A percentile compares a stretch with the other conserved stretches of the same genome.
These are phyloP conservation scores for Hapalemur alaotrensis DNA, from an alignment of 2,797 vertebrate species.

Conservation along the genomic window DNA sequence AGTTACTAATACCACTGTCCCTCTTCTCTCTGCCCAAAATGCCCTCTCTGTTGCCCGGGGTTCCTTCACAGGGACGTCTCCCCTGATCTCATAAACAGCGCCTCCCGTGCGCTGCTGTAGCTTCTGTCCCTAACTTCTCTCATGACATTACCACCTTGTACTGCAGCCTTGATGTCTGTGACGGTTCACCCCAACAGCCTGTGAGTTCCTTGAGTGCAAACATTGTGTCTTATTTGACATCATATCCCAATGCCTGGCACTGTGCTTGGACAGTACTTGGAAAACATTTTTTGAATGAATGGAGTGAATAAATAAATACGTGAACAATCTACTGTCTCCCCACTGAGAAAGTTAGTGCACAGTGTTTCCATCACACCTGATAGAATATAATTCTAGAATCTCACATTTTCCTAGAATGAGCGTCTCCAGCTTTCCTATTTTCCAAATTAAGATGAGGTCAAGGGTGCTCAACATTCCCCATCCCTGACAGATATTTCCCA, in stretches of 20 bases:
- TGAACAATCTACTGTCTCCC: neutral
- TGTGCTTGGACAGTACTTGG: neutral
- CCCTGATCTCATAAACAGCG: fast-evolving
- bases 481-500: neutral
- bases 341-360: neutral
- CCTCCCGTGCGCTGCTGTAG: fast-evolving
- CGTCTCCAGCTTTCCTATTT: neutral
- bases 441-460: neutral
- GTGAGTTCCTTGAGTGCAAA: neutral
- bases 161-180: neutral
- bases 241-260: neutral
- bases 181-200: neutral
- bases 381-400: neutral
- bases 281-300: neutral
- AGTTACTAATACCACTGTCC: neutral
- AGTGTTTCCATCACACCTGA: neutral
- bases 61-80: neutral
- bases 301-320: neutral
- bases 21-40: neutral
- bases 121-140: neutral
- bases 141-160: fast-evolving
- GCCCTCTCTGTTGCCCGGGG: neutral
- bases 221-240: neutral
- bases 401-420: neutral
- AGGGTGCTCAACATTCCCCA: neutral